Base-by-base conservation (phyloP, 2,888 invertebrate genomes). In the Sarcophaga variegata region DNA sequence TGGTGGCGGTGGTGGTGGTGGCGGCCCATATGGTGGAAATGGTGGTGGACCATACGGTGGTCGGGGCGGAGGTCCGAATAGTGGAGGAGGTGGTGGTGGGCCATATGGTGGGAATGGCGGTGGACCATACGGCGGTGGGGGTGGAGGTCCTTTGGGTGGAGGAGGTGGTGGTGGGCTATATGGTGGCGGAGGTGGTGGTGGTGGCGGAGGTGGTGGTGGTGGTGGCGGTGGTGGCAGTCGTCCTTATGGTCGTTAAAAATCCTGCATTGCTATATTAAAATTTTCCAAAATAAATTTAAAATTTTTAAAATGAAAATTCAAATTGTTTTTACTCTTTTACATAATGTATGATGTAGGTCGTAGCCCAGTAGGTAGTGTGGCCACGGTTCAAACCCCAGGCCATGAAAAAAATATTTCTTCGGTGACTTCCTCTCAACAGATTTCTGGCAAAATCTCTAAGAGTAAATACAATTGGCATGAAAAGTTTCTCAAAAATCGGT, bases 71-170 rank as follows among this genome's bases (percentile, higher is more conserved):
- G 74, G 79, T 37, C 49, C 62, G 6, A 14, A 27, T 14, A 47
- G 78, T 11, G 78, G 70, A 11, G 79, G 79, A 27, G 79, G 71
- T 37, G 70, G 79, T 25, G 78, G 60, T 60, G 25, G 49, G 14
- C 6, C n/a, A 54, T 20, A 27, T 20, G 79, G 78, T 3, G 78
- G 84, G 5, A 70, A 64, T n/a, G 82, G 67, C 0, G 76, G 80
- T 49, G 72, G 66, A 1, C 70, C 37, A 2, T 49, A 59, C 17
- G 76, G 71, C 1, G 76, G 79, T 74, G 67, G 72, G n/a, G 75
- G 75, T 37, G 81, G 75, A 22, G 69, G 62, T 14, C 17, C 54
- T 54, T 17, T 17, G 14, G 54, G 54, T 14, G 54, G 70, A 54
- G 71, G 54, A 3, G 71, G 71, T 25, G 71, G 54, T 25, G 71